Conservation (phyloP, 64 coral and sea anemone genomes). For the Catalaphyllia jardinei region DNA sequence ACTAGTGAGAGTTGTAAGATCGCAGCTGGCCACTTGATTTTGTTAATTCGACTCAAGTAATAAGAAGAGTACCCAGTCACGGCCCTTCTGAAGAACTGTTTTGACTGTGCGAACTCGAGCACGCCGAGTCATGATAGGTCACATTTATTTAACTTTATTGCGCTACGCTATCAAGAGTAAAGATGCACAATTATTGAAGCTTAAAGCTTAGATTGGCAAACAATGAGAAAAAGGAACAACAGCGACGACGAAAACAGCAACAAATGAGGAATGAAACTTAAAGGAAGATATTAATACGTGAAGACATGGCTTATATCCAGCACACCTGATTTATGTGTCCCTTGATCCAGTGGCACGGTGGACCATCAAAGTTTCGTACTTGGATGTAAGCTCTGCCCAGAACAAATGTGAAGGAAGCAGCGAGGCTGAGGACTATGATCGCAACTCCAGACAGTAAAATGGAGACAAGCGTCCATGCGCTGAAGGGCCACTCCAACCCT, state of each 20-base stretch:
- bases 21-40: too few species aligned
- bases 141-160: neutral
- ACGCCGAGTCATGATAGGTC: too few species aligned
- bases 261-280: too few species aligned
- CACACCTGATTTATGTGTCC: constrained; percentile 33
- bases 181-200: neutral
- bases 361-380: constrained; percentile 36
- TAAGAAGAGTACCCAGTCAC: too few species aligned
- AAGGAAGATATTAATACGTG: too few species aligned
- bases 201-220: neutral
- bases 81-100: too few species aligned
- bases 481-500: constrained; percentile 2
- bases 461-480: neutral
- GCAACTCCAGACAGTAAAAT: neutral
- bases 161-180: neutral
- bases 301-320: neutral
- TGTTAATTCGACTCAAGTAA: too few species aligned
- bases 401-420: neutral
- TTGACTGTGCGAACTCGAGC: too few species aligned
- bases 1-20: too few species aligned
- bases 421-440: neutral
- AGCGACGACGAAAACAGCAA: too few species aligned
- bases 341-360: constrained; percentile 21
- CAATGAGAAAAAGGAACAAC: neutral
- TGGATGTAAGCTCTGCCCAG: neutral